Percentiles rank a stretch among this genome's conserved stretches.
These are phyloP conservation scores for Agriopis marginaria DNA, from an alignment of 2,888 invertebrate genomes.

Conservation along the genomic window DNA sequence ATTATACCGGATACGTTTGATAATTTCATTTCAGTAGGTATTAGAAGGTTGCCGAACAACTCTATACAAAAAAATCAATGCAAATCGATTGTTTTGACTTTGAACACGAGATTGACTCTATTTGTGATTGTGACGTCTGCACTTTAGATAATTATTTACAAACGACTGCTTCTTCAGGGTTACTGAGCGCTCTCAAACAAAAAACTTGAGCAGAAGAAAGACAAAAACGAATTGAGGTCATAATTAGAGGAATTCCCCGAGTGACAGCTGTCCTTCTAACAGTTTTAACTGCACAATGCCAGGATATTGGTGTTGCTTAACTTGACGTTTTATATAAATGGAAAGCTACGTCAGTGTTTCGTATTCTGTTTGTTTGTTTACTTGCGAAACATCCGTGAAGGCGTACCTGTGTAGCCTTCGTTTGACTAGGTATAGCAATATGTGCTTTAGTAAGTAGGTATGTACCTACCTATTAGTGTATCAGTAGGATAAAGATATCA, in stretches of 20 bases:
- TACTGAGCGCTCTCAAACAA: slow-evolving; percentile 13
- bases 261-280: slow-evolving; percentile 24
- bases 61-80: slow-evolving; percentile 51
- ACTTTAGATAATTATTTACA: slow-evolving; percentile 19
- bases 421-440: slow-evolving; percentile 15
- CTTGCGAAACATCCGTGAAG: slow-evolving; percentile 61
- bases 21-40: slow-evolving; percentile 58
- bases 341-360: slow-evolving; percentile 59
- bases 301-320: slow-evolving; percentile 40
- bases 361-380: slow-evolving; percentile 57
- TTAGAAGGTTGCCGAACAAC: slow-evolving; percentile 67
- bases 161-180: slow-evolving; percentile 26
- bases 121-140: slow-evolving; percentile 27
- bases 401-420: slow-evolving; percentile 46
- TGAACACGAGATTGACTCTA: slow-evolving; percentile 23
- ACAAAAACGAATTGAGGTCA: slow-evolving; percentile 40
- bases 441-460: neutral
- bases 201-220: slow-evolving; percentile 21
- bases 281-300: slow-evolving; percentile 30
- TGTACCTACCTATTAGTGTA: neutral
- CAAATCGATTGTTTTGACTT: slow-evolving; percentile 37
- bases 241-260: slow-evolving; percentile 40
- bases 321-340: slow-evolving; percentile 49
- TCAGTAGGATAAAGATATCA: neutral
- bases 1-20: slow-evolving; percentile 70